phyloP scores from a whole-genome alignment of 2,797 vertebrate genomes.

The Enteromius fasciolatus region DNA sequence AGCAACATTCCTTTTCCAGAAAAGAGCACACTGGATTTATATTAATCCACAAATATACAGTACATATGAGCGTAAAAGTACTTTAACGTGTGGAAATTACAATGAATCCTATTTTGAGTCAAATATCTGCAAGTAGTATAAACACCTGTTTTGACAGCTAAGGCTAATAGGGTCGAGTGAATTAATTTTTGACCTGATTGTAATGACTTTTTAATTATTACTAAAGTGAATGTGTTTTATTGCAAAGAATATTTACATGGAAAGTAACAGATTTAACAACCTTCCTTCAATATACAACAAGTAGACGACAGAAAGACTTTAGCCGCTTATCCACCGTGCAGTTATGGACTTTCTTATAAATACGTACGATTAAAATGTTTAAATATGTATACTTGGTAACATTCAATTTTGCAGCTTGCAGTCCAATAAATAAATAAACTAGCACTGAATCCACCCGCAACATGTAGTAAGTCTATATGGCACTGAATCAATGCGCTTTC shows the following conservation, averaged over 20 bases:
- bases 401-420: not conserved
- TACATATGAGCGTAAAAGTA: not conserved
- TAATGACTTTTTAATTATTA: not conserved
- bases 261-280: constrained; percentile 3
- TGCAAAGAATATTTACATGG: not conserved
- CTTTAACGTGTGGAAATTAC: not conserved
- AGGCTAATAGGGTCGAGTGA: not conserved
- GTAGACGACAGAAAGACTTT: not conserved
- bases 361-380: not conserved
- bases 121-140: not conserved
- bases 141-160: not conserved
- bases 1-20: not conserved
- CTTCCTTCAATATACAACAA: not conserved
- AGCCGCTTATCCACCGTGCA: not conserved
- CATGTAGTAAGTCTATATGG: constrained; percentile 57
- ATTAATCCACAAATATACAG: not conserved
- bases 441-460: constrained; percentile 55
- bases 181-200: not conserved
- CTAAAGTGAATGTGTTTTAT: not conserved
- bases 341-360: constrained; percentile 12
- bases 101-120: not conserved
- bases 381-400: not conserved
- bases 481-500: constrained; percentile 66
- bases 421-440: constrained; percentile 41
- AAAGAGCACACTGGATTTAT: not conserved